phyloP scores from a whole-genome alignment of 2,888 invertebrate genomes.

The Ectemnius lituratus region DNA sequence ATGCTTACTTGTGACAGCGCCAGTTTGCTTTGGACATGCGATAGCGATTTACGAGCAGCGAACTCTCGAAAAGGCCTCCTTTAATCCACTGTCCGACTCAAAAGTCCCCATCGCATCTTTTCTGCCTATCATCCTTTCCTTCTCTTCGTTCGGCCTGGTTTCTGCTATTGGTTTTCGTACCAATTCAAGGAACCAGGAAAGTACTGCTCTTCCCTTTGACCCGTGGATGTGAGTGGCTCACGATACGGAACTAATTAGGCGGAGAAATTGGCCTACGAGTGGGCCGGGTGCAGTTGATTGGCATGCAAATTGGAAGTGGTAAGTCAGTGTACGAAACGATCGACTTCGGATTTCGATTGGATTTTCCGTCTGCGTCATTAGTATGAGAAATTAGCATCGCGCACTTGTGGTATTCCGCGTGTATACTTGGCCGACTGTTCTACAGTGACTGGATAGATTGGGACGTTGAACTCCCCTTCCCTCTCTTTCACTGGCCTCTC shows the following conservation, averaged over 20 bases:
- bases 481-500: too few species aligned
- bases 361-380: neutral
- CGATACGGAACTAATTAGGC: neutral
- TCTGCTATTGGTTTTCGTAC: too few species aligned
- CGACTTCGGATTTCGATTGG: neutral
- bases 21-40: slow-evolving; percentile 13
- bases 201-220: neutral
- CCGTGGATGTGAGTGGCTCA: neutral
- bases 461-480: too few species aligned
- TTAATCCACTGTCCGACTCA: too few species aligned
- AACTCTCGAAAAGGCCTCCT: neutral
- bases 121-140: too few species aligned
- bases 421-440: too few species aligned
- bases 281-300: neutral
- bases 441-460: too few species aligned
- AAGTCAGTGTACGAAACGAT: neutral
- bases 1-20: slow-evolving; percentile 5
- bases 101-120: neutral
- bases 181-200: neutral
- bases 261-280: neutral
- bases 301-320: neutral
- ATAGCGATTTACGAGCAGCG: slow-evolving; percentile 30
- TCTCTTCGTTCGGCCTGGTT: neutral
- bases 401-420: neutral
- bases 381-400: neutral